Conservation (phyloP, 2,888 invertebrate genomes). For the Pediacus dermestoides region DNA sequence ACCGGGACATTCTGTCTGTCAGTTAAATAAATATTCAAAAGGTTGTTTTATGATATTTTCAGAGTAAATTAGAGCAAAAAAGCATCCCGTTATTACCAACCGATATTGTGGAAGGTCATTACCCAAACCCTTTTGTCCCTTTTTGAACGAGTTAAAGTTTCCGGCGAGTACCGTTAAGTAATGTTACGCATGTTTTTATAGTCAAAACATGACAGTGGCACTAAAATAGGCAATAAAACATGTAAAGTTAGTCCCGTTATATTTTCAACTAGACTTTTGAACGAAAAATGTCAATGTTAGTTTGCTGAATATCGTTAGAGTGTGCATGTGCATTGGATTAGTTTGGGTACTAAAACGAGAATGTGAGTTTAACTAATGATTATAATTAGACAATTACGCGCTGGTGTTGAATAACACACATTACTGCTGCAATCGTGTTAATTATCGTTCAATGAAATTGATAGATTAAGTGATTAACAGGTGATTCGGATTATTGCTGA, state of each 20-base stretch:
- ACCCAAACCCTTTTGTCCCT: conserved; percentile 33
- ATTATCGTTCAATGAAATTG: no score
- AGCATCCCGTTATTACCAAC: conserved; percentile 29
- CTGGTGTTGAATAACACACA: no score
- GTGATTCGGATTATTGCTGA: no score
- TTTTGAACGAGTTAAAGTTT: conserved; percentile 25
- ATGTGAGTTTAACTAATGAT: no score
- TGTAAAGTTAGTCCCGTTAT: conserved; percentile 43
- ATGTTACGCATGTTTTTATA: conserved; percentile 47
- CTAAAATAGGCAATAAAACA: conserved; percentile 46
- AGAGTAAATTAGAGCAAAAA: conserved; percentile 34
- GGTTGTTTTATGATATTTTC: conserved; percentile 27
- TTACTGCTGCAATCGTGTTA: no score
- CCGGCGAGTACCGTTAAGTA: conserved; percentile 39
- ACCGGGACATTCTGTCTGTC: no score
- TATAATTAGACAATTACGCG: no score
- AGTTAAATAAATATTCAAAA: no score
- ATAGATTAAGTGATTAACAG: no score
- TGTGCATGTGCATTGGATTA: no score
- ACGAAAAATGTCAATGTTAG: conserved; percentile 25
- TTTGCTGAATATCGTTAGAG: conserved; percentile 21
- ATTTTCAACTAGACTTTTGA: conserved; percentile 31
- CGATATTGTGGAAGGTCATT: conserved; percentile 37
- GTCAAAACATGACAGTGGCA: conserved; percentile 46
- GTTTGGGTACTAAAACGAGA: no score